Conservation (phyloP, 2,888 invertebrate species). For the Agonopterix alstromeriana region DNA sequence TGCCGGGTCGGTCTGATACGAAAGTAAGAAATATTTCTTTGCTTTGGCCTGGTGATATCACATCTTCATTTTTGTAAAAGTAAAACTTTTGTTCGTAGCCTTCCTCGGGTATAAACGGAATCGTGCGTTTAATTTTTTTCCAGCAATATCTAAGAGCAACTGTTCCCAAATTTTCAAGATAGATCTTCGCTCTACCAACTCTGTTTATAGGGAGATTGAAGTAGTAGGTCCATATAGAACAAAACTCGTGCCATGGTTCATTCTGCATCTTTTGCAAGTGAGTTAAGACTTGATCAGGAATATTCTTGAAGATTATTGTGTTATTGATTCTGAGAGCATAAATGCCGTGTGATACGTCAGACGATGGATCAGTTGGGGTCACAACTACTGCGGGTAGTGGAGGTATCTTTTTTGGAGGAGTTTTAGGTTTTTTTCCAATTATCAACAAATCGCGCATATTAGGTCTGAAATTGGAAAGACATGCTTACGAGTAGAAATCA, state of each 20-base stretch:
- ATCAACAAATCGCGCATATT: constrained; percentile 40
- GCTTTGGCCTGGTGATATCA: constrained; percentile 68
- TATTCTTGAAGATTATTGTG: constrained; percentile 41
- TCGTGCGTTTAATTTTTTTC: constrained; percentile 48
- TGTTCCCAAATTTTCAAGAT: constrained; percentile 70
- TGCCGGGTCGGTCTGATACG: constrained; percentile 44
- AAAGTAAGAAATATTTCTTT: constrained; percentile 66
- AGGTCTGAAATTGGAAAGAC: constrained; percentile 34
- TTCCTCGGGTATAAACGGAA: constrained; percentile 45
- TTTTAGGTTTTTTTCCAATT: constrained; percentile 43
- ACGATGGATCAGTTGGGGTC: constrained; percentile 9
- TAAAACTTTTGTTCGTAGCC: constrained; percentile 61
- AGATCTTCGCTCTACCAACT: constrained; percentile 48
- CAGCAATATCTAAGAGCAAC: constrained; percentile 65
- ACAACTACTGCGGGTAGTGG: constrained; percentile 32
- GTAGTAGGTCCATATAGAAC: constrained; percentile 57
- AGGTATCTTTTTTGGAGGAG: constrained; percentile 33
- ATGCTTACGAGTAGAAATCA: background rate
- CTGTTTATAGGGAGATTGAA: constrained; percentile 48
- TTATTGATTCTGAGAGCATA: constrained; percentile 58
- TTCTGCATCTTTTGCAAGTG: constrained; percentile 28
- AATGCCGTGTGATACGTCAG: constrained; percentile 22
- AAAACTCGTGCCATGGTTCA: constrained; percentile 37
- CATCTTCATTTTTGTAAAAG: constrained; percentile 75
- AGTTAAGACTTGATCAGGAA: constrained; percentile 27